A percentile compares a stretch with the other conserved stretches of the same genome.
Conservation (phyloP, 2,797 vertebrate genomes). For the Platalea minor region DNA sequence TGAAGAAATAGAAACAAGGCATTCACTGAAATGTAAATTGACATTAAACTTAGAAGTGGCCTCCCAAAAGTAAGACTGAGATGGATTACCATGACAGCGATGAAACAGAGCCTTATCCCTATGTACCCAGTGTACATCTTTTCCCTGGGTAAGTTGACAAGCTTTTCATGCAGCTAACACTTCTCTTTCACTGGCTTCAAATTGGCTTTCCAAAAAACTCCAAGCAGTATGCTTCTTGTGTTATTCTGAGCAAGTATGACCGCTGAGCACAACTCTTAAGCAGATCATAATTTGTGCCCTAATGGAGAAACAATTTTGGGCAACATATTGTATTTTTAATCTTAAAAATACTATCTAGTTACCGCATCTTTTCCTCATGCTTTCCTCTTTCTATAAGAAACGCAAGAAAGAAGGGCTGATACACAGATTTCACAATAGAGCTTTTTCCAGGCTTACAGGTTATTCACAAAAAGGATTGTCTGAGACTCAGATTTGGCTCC, state of each 20-base stretch:
- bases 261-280: not conserved
- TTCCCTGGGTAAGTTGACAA: not conserved
- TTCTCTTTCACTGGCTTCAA: not conserved
- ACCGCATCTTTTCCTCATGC: not conserved
- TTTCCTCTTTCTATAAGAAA: not conserved
- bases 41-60: not conserved
- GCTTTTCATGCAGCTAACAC: not conserved
- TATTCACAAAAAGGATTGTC: not conserved
- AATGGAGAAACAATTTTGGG: not conserved
- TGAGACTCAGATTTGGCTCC: not conserved
- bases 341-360: not conserved
- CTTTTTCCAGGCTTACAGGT: not conserved
- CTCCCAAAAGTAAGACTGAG: not conserved
- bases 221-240: not conserved
- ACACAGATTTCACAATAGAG: not conserved
- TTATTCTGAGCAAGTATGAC: not conserved
- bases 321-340: not conserved
- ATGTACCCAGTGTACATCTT: not conserved
- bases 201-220: not conserved
- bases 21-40: constrained; percentile 19
- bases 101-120: not conserved
- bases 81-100: not conserved
- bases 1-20: not conserved
- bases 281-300: not conserved
- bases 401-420: not conserved